Percentiles rank a stretch among this genome's conserved stretches.
These are phyloP conservation scores for Leucoraja erinaceus DNA, from an alignment of 2,113 vertebrate genomes.

Conservation along the genomic window DNA sequence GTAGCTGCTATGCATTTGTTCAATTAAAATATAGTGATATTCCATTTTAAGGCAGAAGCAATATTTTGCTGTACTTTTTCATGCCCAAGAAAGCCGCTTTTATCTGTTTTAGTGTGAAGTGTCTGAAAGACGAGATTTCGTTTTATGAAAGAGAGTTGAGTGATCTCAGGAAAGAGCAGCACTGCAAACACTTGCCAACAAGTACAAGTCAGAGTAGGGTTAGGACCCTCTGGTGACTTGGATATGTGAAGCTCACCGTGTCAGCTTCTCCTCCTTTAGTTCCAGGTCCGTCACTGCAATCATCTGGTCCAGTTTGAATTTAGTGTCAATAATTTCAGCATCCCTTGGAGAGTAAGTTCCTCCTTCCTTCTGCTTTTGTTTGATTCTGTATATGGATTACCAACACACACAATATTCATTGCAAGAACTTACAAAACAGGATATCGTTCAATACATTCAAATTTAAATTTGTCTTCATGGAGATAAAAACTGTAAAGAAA, in stretches of 20 bases:
- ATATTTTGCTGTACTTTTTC: background rate
- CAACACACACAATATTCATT: background rate
- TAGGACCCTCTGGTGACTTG: conserved; percentile 55
- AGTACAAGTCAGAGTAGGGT: conserved; percentile 75
- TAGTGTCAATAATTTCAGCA: conserved; percentile 93
- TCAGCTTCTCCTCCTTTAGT: conserved; percentile 89
- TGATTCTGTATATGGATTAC: conserved; percentile 63
- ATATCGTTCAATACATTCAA: background rate
- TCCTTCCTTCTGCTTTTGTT: conserved; percentile 90
- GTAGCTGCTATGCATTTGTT: background rate
- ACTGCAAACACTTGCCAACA: conserved; percentile 82
- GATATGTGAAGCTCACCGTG: conserved; percentile 65
- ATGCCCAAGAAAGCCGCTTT: conserved; percentile 53
- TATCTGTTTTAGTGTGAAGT: conserved; percentile 56
- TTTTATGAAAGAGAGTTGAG: conserved; percentile 65
- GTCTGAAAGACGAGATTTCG: conserved; percentile 60
- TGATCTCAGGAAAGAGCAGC: conserved; percentile 70
- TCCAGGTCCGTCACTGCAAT: conserved; percentile 93
- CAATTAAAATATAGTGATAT: background rate
- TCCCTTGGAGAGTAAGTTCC: conserved; percentile 89
- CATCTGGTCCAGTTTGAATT: conserved; percentile 93
- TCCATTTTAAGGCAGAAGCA: background rate
- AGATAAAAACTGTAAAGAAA: background rate
- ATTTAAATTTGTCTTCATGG: background rate
- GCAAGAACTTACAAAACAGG: background rate